Evolutionary conservation across 2,888 invertebrate species (phyloP).

Genomic region (Psylliodes chrysocephalus): DNA sequence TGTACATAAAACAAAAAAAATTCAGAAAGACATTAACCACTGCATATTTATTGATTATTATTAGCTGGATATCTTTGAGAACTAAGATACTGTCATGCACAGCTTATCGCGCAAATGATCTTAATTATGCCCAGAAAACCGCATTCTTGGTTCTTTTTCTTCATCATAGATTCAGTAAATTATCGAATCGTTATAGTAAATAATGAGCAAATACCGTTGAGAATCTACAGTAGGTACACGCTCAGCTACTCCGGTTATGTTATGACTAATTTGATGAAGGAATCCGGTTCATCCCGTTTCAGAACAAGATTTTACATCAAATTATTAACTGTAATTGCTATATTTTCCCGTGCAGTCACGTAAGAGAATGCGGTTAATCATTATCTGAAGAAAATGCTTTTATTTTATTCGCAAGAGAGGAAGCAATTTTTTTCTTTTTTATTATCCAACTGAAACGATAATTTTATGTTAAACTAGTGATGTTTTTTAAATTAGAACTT

Average conservation of each 20-base stretch:
- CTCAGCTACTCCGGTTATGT: conserved; percentile 20
- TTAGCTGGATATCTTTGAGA: too few relatives aligned
- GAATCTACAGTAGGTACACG: neutral
- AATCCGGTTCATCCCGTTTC: conserved; percentile 40
- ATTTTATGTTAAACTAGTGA: too few relatives aligned
- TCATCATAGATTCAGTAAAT: conserved; percentile 15
- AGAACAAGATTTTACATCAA: conserved; percentile 31
- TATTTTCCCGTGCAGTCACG: conserved; percentile 32
- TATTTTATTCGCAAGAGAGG: conserved; percentile 1
- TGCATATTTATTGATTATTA: too few relatives aligned
- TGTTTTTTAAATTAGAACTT: too few relatives aligned
- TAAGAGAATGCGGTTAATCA: conserved; percentile 19
- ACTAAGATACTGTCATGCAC: too few relatives aligned
- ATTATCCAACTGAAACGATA: too few relatives aligned
- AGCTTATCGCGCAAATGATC: neutral
- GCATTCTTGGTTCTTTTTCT: conserved; percentile 9
- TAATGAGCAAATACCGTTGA: conserved; percentile 20
- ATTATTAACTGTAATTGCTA: conserved; percentile 40
- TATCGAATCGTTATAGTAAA: conserved; percentile 21
- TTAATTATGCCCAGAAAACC: neutral
- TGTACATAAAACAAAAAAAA: too few relatives aligned
- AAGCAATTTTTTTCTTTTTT: too few relatives aligned
- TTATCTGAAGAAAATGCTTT: conserved; percentile 12
- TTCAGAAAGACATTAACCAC: too few relatives aligned
- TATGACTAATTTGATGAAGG: conserved; percentile 27